Evolutionary conservation across 35 echinoderm and acorn worm genomes (phyloP), one percentile per base, ranked within the genome.

Genomic region (Strongylocentrotus purpuratus): DNA sequence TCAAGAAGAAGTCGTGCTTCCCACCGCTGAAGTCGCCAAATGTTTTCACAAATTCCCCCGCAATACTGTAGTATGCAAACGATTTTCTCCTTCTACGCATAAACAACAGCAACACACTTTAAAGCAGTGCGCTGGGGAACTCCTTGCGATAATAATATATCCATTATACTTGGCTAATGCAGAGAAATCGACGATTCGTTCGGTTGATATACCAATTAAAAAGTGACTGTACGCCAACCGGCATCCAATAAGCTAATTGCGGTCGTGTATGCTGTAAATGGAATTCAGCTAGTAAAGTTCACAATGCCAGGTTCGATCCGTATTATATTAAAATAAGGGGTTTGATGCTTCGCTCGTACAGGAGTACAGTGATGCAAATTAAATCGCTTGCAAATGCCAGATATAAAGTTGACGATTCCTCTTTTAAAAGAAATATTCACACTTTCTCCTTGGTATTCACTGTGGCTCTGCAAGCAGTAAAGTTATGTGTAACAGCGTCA

Each of bases 161-260:
- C 65, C 65, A 78, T 78, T 78, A 78, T 78, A 78, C 3, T n/a
- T n/a, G 28, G 18, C 18, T 14, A 59, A 59, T 10, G 5, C 52
- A 59, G 52, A 14, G 52, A 14, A 59, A 59, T 14, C 9, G 52
- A 12, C 52, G 52, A 11, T 11, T 59, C 17, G 52, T 59, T 59
- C 5, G 17, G 7, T 14, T 59, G 52, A 59, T 59, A 78, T 28
- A 78, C 20, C 65, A 78, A 78, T 78, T 78, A 78, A 78, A n/a
- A 78, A 78, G 25, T 78, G 22, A 78, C 20, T 78, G 65, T 18
- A 31, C 65, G 7, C 28, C 65, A n/a, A 18, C 25, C 65, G 28
- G 65, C 65, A 78, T 78, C 65, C 25, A 78, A 78, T 78, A 78
- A 78, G 65, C 65, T 78, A 78, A 78, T 78, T 78, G 65, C 65